Evolutionary conservation across 1,140 invertebrate species (phyloP).

Genomic region (Drosophila burlai): DNA sequence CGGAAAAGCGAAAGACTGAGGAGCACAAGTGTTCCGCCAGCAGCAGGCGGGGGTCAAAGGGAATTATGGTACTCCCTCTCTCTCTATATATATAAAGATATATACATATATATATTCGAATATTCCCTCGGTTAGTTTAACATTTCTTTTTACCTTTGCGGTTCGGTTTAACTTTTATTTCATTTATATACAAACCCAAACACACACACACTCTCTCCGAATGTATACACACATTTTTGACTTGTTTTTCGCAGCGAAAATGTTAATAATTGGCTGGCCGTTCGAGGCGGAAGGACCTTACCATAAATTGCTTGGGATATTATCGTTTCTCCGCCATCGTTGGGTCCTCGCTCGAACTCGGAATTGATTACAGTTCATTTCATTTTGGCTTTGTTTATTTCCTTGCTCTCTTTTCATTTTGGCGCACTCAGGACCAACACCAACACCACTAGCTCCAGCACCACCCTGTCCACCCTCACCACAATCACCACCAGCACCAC

Average conservation of each 20-base stretch:
- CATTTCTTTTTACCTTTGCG: slow-evolving; percentile 45
- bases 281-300: slow-evolving; percentile 51
- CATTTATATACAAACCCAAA: slow-evolving; percentile 6
- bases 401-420: slow-evolving; percentile 41
- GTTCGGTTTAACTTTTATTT: slow-evolving; percentile 29
- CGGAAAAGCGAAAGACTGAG: not conserved
- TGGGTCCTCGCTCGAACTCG: slow-evolving; percentile 34
- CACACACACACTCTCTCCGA: not conserved
- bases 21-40: slow-evolving; percentile 30
- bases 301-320: slow-evolving; percentile 60
- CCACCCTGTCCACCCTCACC: too few species aligned
- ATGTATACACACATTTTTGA: slow-evolving; percentile 1
- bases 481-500: not conserved
- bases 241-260: slow-evolving; percentile 33
- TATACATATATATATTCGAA: not conserved
- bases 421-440: slow-evolving; percentile 6
- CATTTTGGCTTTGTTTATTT: slow-evolving; percentile 67
- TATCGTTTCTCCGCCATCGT: slow-evolving; percentile 22
- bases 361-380: slow-evolving; percentile 67
- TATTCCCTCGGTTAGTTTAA: slow-evolving; percentile 22
- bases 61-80: not conserved
- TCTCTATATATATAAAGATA: not conserved
- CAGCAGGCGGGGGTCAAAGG: slow-evolving; percentile 22
- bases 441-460: too few species aligned
- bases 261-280: slow-evolving; percentile 58